A percentile compares a stretch with the other conserved stretches of the same genome.
Conservation (phyloP, 2,113 vertebrate genomes). For the Orcinus orca region DNA sequence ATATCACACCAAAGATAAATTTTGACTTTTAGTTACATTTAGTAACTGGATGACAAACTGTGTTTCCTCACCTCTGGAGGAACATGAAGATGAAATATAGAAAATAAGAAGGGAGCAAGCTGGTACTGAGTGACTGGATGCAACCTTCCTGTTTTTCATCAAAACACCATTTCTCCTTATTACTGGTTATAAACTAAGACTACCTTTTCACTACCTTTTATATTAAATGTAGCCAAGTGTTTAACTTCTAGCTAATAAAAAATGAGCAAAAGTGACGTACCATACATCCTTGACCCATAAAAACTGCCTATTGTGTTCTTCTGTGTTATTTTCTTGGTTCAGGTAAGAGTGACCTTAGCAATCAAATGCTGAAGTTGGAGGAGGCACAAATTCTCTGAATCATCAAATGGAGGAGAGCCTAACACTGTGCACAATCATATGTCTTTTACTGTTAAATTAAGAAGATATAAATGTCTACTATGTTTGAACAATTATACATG, state of each 20-base stretch:
- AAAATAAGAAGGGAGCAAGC: not conserved
- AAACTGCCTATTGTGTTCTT: not conserved
- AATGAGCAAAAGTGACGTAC: not conserved
- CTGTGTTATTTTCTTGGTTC: not conserved
- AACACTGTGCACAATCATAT: not conserved
- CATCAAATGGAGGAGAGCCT: not conserved
- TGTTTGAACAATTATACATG: not conserved
- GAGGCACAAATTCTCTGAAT: not conserved
- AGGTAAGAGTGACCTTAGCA: not conserved
- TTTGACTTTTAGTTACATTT: not conserved
- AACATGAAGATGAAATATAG: not conserved
- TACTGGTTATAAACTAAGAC: not conserved
- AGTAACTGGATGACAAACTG: not conserved
- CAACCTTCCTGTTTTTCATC: not conserved
- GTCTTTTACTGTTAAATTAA: not conserved
- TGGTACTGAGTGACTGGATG: not conserved
- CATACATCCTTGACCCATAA: not conserved
- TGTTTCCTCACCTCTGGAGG: not conserved
- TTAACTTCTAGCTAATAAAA: not conserved
- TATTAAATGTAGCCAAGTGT: not conserved
- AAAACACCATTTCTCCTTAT: not conserved
- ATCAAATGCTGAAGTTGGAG: not conserved
- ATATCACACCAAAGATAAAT: not conserved
- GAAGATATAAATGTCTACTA: not conserved
- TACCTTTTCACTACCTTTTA: not conserved